These are phyloP conservation scores for Serripes groenlandicus DNA, from an alignment of 2,888 invertebrate genomes.

Conservation along the genomic window DNA sequence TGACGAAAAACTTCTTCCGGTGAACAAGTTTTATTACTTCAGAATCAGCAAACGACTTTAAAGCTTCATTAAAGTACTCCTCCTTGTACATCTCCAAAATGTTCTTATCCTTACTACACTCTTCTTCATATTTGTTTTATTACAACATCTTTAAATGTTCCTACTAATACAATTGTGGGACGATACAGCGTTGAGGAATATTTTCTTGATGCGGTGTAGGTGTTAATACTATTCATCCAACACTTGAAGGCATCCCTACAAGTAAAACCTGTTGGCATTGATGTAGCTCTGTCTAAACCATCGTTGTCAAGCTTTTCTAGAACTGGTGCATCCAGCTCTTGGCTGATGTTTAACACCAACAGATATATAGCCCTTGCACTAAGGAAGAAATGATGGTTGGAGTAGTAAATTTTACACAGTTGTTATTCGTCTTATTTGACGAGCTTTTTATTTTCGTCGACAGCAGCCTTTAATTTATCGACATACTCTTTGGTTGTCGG, in stretches of 20 bases:
- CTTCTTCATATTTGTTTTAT: conserved; percentile 23
- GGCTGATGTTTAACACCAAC: conserved; percentile 49
- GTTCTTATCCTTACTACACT: not conserved
- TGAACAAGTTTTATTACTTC: not conserved
- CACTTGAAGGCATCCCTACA: conserved; percentile 60
- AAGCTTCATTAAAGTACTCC: conserved; percentile 51
- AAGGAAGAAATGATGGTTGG: conserved; percentile 59
- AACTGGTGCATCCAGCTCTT: not conserved
- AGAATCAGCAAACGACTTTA: conserved; percentile 24
- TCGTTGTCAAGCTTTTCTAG: not conserved
- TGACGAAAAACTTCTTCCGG: not conserved
- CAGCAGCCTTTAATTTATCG: not conserved
- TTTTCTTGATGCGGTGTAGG: conserved; percentile 32
- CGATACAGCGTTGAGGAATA: not conserved
- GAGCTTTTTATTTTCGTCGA: not conserved
- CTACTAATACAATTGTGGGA: conserved; percentile 54
- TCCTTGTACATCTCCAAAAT: conserved; percentile 31
- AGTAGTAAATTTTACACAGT: conserved; percentile 35
- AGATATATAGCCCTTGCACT: conserved; percentile 54
- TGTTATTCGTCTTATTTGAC: no score
- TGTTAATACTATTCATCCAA: conserved; percentile 58
- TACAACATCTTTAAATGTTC: conserved; percentile 47
- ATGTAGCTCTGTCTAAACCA: not conserved
- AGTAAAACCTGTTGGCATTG: conserved; percentile 31
- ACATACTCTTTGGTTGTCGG: not conserved